Evolutionary conservation across 2,888 invertebrate genomes (phyloP).

Genomic region (Polyommatus iphigenia): DNA sequence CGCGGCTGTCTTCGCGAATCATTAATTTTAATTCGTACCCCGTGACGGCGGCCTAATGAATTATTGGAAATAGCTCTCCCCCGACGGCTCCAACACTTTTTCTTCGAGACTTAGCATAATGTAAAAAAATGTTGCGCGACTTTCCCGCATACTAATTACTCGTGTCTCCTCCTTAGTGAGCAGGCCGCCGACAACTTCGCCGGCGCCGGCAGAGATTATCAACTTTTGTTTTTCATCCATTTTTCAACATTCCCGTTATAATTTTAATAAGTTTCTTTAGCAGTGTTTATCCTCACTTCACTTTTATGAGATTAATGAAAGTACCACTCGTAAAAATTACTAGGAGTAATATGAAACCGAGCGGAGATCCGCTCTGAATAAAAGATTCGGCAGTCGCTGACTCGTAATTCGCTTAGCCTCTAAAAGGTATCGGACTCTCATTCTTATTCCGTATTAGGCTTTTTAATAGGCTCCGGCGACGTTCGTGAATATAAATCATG

Average conservation of each 20-base stretch:
- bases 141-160: slow-evolving; percentile 77
- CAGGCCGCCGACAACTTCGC: slow-evolving; percentile 59
- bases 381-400: slow-evolving; percentile 45
- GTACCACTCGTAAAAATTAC: slow-evolving; percentile 42
- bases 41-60: slow-evolving; percentile 76
- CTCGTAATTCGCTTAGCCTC: slow-evolving; percentile 67
- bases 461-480: slow-evolving; percentile 38
- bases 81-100: slow-evolving; percentile 66
- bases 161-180: slow-evolving; percentile 67
- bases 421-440: slow-evolving; percentile 66
- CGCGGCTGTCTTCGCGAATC: slow-evolving; percentile 72
- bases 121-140: slow-evolving; percentile 75
- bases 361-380: slow-evolving; percentile 44
- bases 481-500: slow-evolving; percentile 27
- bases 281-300: slow-evolving; percentile 55
- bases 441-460: slow-evolving; percentile 67
- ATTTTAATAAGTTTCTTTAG: slow-evolving; percentile 33
- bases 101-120: slow-evolving; percentile 76
- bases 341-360: slow-evolving; percentile 51
- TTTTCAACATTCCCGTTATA: slow-evolving; percentile 55
- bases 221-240: slow-evolving; percentile 74
- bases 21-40: slow-evolving; percentile 79
- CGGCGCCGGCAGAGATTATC: slow-evolving; percentile 69
- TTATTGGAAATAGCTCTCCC: slow-evolving; percentile 75
- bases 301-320: slow-evolving; percentile 32